Evolutionary conservation across 1,140 invertebrate species (phyloP), one percentile per base, ranked within the genome.

Genomic region (Lepidurus packardi): DNA sequence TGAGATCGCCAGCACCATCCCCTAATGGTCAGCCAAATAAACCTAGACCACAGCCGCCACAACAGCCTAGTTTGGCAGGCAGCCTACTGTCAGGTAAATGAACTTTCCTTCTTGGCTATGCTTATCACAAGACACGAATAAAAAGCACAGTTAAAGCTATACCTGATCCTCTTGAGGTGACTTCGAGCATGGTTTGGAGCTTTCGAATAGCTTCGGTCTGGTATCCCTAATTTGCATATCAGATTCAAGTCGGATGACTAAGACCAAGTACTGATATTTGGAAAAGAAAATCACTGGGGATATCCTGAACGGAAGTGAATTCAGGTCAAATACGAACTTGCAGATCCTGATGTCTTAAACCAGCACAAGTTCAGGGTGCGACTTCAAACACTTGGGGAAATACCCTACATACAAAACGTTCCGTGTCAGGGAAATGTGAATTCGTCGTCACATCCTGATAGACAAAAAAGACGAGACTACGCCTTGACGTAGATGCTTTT

Each of bases 11-110:
- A 65, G 16, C 53, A n/a, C 21, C 53, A 7, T 16, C 53, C 53
- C 53, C 53, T n/a, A 65, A 16, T 65, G 21, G 53, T 65, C 53
- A 65, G 8, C 8, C 9, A 13, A 65, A 65, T 65, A 65, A 65
- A 65, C 53, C 53, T 16, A 13, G 53, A 16, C 53, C 53, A 65
- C 53, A 65, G 53, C 53, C 53, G 53, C 53, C 53, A 65, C 53
- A 65, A 65, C 53, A 65, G 53, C 53, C 53, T 65, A 65, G 53
- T 65, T 65, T 65, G 53, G 53, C 53, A 65, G 53, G 53, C n/a
- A 65, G 53, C 21, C 53, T 65, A 21, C 53, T 65, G 53, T 65
- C 53, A 65, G 53, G 53, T 65, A 65, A 65, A 65, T 65, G 53
- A 65, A 65, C 53, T 65, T 65, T 65, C 53, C 5, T 65, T 65